Evolutionary conservation across 2,888 invertebrate genomes (phyloP).

Genomic region (Branchellion lobata): DNA sequence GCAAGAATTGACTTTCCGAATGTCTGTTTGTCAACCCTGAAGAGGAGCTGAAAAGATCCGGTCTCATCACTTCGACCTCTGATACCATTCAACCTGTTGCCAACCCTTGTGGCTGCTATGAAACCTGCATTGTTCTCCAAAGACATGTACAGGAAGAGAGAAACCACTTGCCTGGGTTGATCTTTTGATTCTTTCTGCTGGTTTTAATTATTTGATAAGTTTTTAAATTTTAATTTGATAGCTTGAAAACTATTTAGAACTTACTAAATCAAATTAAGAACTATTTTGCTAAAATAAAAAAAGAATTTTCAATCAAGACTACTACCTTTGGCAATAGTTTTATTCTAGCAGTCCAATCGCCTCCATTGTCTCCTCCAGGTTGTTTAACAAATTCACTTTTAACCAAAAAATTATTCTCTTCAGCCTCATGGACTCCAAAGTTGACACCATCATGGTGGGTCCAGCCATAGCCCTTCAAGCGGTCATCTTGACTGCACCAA

Average conservation of each 20-base stretch:
- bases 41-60: conserved; percentile 73
- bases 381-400: conserved; percentile 86
- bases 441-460: conserved; percentile 84
- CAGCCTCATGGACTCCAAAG: conserved; percentile 86
- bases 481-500: conserved; percentile 78
- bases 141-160: conserved; percentile 61
- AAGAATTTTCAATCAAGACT: not conserved
- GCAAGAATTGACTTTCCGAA: conserved; percentile 43
- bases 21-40: conserved; percentile 55
- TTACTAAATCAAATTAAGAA: not conserved
- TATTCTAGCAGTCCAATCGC: conserved; percentile 89
- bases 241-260: not conserved
- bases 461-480: conserved; percentile 76
- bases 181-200: conserved; percentile 36
- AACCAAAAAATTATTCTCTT: conserved; percentile 76
- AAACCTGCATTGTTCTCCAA: conserved; percentile 67
- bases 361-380: conserved; percentile 77
- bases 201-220: not conserved
- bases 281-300: not conserved
- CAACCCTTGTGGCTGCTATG: conserved; percentile 55
- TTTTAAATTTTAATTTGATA: not conserved
- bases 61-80: conserved; percentile 75
- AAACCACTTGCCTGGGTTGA: conserved; percentile 54
- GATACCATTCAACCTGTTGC: conserved; percentile 45
- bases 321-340: conserved; percentile 67